Evolutionary conservation across 2,888 invertebrate species (phyloP), one percentile per base, ranked within the genome.

Genomic region (Biston betularia): DNA sequence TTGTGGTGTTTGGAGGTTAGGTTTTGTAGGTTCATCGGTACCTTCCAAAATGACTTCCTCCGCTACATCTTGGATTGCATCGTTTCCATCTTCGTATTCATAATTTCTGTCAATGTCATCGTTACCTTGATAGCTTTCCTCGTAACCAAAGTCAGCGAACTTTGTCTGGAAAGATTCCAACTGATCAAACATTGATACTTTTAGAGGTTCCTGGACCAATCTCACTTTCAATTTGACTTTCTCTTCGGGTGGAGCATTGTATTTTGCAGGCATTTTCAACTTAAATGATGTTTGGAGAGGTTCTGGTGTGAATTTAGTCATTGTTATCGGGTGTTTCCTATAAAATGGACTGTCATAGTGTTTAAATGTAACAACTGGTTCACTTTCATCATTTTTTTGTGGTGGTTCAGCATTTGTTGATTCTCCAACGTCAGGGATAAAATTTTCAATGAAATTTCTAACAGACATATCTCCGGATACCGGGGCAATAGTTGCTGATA

Each of bases 381-480:
- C 58, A 0, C 24, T 49, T 9, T 15, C 15, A 1, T 24, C 38
- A 15, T 14, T 15, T 48, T 45, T 44, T 6, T 14, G 14, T 78
- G 58, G 2, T 64, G 11, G 49, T 74, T 76, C 15, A 10, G 50
- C 40, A 11, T 78, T 81, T 0, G 73, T 67, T 0, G 80, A 79
- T 2, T 68, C 79, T 0, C 59, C 70, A 0, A 78, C 72, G 11
- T 90, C 90, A 0, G 93, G 93, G 0, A 79, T 84, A 54, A 93
- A 93, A 33, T 80, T 90, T 68, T 92, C 92, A 1, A 92, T 80
- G 45, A 90, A 93, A 9, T 90, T 91, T 57, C 86, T 84, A 0
- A 87, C 92, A 0, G 91, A 92, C 0, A 86, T 34, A 2, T 81
- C 76, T 0, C 80, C 76, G 0, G 73, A 70, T 0, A 85, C 70